A percentile compares a stretch with the other conserved stretches of the same genome.
These are phyloP conservation scores for Anguilla pacifica DNA, from an alignment of 2,797 vertebrate genomes.

Conservation along the genomic window DNA sequence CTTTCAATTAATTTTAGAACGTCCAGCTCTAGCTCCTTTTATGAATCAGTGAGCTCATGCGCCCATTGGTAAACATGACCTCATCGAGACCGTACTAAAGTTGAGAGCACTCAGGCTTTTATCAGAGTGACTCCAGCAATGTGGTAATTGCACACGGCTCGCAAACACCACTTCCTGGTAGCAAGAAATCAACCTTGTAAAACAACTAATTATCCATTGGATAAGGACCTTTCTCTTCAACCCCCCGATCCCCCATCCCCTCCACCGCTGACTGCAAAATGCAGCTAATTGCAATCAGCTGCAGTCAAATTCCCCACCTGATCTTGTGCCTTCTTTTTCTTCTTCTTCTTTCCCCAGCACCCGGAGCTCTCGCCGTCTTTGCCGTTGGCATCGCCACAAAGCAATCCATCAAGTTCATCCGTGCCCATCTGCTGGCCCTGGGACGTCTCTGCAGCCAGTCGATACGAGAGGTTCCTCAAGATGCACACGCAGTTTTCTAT, in stretches of 20 bases:
- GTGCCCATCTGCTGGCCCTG: conserved; percentile 97
- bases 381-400: conserved; percentile 88
- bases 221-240: conserved; percentile 45
- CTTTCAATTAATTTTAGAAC: neutral
- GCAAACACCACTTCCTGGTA: conserved; percentile 12
- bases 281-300: conserved; percentile 31
- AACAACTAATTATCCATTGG: conserved; percentile 46
- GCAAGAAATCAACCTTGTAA: conserved; percentile 27
- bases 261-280: conserved; percentile 12
- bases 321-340: conserved; percentile 98
- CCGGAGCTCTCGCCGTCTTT: conserved; percentile 94
- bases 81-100: neutral
- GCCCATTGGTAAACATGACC: neutral
- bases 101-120: conserved; percentile 12
- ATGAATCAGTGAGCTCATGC: neutral
- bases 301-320: conserved; percentile 76
- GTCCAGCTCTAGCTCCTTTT: neutral
- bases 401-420: conserved; percentile 93
- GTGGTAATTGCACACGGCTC: neutral
- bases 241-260: neutral
- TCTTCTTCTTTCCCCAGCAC: conserved; percentile 99
- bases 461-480: conserved; percentile 98
- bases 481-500: conserved; percentile 99
- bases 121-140: neutral
- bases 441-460: conserved; percentile 96